A percentile compares a stretch with the other conserved stretches of the same genome.
Conservation (phyloP, 2,113 vertebrate genomes). For the Glaucidium brasilianum region DNA sequence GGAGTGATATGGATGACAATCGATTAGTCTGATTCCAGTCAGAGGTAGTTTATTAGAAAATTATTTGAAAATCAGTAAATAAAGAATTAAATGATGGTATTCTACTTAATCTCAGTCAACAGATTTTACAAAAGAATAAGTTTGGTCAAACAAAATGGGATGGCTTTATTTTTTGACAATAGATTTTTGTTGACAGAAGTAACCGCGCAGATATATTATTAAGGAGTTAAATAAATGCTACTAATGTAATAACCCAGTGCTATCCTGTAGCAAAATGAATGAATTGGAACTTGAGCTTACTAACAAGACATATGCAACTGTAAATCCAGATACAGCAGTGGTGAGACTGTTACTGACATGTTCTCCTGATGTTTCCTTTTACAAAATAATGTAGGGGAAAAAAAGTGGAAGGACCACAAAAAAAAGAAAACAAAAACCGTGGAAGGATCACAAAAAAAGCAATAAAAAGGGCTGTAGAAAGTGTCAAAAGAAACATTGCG, state of each 20-base stretch:
- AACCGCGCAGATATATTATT: neutral
- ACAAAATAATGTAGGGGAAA: neutral
- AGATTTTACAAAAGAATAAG: neutral
- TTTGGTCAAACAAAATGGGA: neutral
- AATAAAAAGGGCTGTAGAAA: neutral
- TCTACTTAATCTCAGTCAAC: neutral
- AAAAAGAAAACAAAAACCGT: neutral
- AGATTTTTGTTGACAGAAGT: neutral
- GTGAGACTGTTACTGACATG: neutral
- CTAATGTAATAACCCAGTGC: neutral
- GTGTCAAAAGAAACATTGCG: neutral
- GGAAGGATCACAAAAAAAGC: neutral
- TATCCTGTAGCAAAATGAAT: neutral
- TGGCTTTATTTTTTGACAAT: neutral
- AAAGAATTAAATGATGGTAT: neutral
- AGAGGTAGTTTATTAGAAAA: slow-evolving; percentile 37
- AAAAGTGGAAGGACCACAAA: neutral
- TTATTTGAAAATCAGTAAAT: neutral
- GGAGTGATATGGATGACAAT: neutral
- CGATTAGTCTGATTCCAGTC: slow-evolving; percentile 24
- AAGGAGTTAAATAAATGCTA: neutral
- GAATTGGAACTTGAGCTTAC: neutral
- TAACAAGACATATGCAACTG: neutral
- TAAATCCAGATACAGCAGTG: neutral
- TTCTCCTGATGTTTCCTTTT: neutral